Percentiles rank a stretch among this genome's conserved stretches.
phyloP scores from a whole-genome alignment of 2,888 invertebrate genomes.

The Ophion obscuratus region DNA sequence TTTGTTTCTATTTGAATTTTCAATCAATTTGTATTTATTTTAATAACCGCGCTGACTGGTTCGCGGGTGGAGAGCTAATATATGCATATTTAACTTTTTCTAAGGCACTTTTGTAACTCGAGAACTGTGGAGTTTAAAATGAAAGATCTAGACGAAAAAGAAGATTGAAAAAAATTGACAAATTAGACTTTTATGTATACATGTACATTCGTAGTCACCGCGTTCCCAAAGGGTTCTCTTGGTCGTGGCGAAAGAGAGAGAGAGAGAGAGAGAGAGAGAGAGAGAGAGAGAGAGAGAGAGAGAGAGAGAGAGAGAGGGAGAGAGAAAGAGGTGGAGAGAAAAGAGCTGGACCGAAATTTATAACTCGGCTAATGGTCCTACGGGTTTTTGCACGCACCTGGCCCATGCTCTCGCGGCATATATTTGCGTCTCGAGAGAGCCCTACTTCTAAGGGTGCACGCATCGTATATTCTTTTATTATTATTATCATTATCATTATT shows the following conservation, averaged over 20 bases:
- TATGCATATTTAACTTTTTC: too few species aligned
- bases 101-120: too few species aligned
- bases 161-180: background rate
- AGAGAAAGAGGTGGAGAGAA: slow-evolving; percentile 3
- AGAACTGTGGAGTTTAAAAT: too few species aligned
- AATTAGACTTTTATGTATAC: background rate
- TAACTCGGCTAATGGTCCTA: slow-evolving; percentile 78
- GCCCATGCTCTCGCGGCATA: slow-evolving; percentile 70
- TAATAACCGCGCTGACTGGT: too few species aligned
- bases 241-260: background rate
- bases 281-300: slow-evolving; percentile 2
- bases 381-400: slow-evolving; percentile 79
- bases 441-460: slow-evolving; percentile 49
- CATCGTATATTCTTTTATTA: slow-evolving; percentile 42
- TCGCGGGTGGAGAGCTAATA: too few species aligned
- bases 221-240: slow-evolving; percentile 10
- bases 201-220: slow-evolving; percentile 61
- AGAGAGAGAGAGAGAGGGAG: slow-evolving; percentile 17
- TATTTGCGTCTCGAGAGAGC: slow-evolving; percentile 24
- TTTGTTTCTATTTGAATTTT: too few species aligned
- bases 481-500: slow-evolving; percentile 9
- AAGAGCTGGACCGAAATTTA: slow-evolving; percentile 79
- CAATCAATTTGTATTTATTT: too few species aligned
- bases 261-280: slow-evolving; percentile 34
- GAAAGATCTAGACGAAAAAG: too few species aligned